These are phyloP conservation scores for Saccopteryx leptura DNA, from an alignment of 2,113 vertebrate genomes.

Conservation along the genomic window DNA sequence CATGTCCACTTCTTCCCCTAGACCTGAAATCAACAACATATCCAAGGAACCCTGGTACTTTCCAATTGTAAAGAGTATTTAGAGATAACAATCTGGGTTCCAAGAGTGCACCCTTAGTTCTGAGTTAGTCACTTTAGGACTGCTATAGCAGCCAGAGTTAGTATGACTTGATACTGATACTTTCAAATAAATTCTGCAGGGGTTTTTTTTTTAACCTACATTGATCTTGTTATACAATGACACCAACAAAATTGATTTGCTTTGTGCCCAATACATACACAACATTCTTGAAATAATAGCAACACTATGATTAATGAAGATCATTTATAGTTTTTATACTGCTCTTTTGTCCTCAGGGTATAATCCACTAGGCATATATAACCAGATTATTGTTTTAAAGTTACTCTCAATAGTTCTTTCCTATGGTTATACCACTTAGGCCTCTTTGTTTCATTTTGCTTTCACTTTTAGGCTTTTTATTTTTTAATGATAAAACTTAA, in stretches of 20 bases:
- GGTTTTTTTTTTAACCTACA: not conserved
- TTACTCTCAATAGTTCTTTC: not conserved
- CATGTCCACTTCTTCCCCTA: not conserved
- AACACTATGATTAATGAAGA: conserved; percentile 34
- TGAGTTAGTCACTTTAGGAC: not conserved
- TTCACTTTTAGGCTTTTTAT: not conserved
- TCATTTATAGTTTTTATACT: not conserved
- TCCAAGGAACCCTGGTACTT: not conserved
- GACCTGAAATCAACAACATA: not conserved
- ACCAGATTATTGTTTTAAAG: conserved; percentile 43
- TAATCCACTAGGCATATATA: not conserved
- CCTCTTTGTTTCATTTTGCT: conserved; percentile 26
- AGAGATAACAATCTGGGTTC: not conserved
- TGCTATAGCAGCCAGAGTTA: not conserved
- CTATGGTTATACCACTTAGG: not conserved
- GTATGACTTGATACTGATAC: not conserved
- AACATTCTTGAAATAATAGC: not conserved
- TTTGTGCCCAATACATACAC: not conserved
- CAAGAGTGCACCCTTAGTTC: not conserved
- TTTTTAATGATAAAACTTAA: conserved; percentile 8
- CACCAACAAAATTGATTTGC: conserved; percentile 36
- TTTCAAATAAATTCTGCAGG: not conserved
- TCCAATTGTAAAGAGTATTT: not conserved
- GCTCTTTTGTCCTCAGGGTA: not conserved
- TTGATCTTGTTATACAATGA: not conserved